Base-by-base conservation (phyloP, 2,113 vertebrate genomes). In the Istiophorus platypterus region DNA sequence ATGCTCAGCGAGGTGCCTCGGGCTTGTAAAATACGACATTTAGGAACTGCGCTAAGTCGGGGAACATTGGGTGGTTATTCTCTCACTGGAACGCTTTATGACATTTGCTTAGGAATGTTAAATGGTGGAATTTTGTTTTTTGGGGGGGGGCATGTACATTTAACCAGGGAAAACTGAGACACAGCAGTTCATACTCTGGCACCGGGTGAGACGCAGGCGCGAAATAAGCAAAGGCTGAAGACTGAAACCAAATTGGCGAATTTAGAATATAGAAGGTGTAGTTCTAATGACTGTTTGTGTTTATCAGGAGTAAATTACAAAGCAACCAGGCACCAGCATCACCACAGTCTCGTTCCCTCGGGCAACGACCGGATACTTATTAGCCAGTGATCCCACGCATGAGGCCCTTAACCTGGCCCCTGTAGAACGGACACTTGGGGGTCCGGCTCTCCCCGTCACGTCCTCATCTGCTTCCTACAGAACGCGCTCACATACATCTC, bases 31-130 rank as follows among this genome's bases (percentile, higher is more conserved):
- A 88, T 84, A 84, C 85, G 80, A 86, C 83, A 76, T 88, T 70
- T 42, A 80, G 83, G 70, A 72, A 39, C 76, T 52, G 72, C 80
- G 72, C 65, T 67, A 72, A 72, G 84, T 57, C 4, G 39, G 75
- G 70, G 64, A 88, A 87, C 47, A 42, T 61, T 67, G 68, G 61
- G 74, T 81, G 85, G 90, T 95, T 82, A 85, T 84, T 87, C 80
- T 86, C 68, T 41, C 37, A 24, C 56, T 22, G 64, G 49, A 76
- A 51, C 31, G 7, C 75, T 87, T 91, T 63, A 80, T 79, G 72
- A 90, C 59, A 63, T 87, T 78, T 90, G 45, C 37, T 84, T 86
- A 78, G 84, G 51, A 91, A 88, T 68, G 76, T 88, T 85, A 67
- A 87, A 88, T 5, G 6, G 34, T 7, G 7, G 59, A 66, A 76